Evolutionary conservation across 2,797 vertebrate species (phyloP).

Genomic region (Pygocentrus nattereri): DNA sequence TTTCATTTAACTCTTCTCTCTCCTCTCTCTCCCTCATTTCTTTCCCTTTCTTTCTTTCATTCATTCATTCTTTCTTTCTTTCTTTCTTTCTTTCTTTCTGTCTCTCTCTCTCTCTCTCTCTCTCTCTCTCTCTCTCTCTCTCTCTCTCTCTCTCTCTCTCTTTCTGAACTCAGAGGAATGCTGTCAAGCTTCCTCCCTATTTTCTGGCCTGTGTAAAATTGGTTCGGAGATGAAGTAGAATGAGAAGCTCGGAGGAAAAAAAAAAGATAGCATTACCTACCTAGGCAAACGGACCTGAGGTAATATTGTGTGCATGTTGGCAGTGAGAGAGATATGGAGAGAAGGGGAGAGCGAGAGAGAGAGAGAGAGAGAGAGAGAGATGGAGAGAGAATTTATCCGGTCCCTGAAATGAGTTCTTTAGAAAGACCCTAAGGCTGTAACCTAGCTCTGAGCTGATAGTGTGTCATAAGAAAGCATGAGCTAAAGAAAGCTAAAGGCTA

Average conservation of each 20-base stretch:
- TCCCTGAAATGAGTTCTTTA: constrained; percentile 26
- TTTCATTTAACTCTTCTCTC: not conserved
- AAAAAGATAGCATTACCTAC: constrained; percentile 63
- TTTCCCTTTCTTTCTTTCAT: not conserved
- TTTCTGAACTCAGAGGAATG: constrained; percentile 1
- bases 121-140: constrained; percentile 10
- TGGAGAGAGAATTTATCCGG: constrained; percentile 6
- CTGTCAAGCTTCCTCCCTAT: constrained; percentile 39
- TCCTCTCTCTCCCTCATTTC: not conserved
- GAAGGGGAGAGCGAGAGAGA: not conserved
- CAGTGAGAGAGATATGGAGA: no score
- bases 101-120: constrained; percentile 43
- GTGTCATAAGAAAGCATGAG: constrained; percentile 15
- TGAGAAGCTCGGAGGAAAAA: constrained; percentile 55
- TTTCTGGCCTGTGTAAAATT: constrained; percentile 69
- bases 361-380: not conserved
- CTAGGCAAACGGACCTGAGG: constrained; percentile 71
- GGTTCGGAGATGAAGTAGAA: constrained; percentile 71
- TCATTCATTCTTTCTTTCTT: not conserved
- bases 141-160: not conserved
- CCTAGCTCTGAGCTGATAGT: constrained; percentile 34
- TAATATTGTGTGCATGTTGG: constrained; percentile 31
- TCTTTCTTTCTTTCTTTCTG: not conserved
- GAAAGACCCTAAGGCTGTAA: constrained; percentile 27
- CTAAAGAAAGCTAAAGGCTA: constrained; percentile 31